Percentiles rank a stretch among this genome's conserved stretches.
These are phyloP conservation scores for Brachyptera risi DNA, from an alignment of 2,888 invertebrate genomes.

Conservation along the genomic window DNA sequence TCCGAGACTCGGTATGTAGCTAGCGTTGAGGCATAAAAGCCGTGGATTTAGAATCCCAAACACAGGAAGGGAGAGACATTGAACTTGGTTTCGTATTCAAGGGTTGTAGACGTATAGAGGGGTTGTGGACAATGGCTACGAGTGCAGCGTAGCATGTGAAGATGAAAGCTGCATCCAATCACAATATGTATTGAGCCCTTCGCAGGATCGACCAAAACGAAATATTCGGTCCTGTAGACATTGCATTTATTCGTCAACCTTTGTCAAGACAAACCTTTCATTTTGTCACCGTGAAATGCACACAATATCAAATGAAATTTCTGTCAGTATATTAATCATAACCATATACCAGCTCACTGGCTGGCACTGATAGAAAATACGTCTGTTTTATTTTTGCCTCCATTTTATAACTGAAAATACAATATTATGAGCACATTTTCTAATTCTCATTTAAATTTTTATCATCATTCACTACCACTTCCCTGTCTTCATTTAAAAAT, in stretches of 20 bases:
- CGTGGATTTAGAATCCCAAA: constrained; percentile 10
- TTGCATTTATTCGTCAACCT: background rate
- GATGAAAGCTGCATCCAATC: constrained; percentile 29
- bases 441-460: too few relatives aligned
- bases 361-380: too few relatives aligned
- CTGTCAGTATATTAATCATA: background rate
- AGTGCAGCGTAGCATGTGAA: constrained; percentile 23
- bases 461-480: too few relatives aligned
- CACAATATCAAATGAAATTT: background rate
- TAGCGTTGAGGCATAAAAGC: constrained; percentile 29
- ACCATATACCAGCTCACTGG: too few relatives aligned
- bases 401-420: too few relatives aligned
- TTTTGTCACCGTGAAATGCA: background rate
- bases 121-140: constrained; percentile 17
- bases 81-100: constrained; percentile 13
- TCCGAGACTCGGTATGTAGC: background rate
- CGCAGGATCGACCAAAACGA: constrained; percentile 17
- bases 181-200: constrained; percentile 22
- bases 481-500: too few relatives aligned
- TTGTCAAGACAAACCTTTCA: background rate
- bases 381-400: too few relatives aligned
- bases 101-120: too few relatives aligned
- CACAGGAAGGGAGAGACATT: constrained; percentile 1
- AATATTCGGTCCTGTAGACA: constrained; percentile 5
- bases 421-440: too few relatives aligned